Evolutionary conservation across 2,113 vertebrate species (phyloP).

Genomic region (Gadus chalcogrammus): DNA sequence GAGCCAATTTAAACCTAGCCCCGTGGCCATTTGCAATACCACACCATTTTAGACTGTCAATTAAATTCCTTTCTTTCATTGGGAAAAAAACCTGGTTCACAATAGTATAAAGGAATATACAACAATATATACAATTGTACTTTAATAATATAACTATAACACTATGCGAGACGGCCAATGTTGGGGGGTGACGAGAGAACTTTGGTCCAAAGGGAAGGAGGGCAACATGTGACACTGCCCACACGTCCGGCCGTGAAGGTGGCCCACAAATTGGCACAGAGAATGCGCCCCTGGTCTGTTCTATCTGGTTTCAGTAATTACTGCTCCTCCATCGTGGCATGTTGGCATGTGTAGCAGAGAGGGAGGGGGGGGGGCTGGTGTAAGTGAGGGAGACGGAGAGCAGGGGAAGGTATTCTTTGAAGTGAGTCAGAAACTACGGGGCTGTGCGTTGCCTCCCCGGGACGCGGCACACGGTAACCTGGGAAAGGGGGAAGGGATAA

Average conservation of each 20-base stretch:
- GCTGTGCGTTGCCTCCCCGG: neutral
- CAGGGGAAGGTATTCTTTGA: conserved; percentile 36
- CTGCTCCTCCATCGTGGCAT: conserved; percentile 31
- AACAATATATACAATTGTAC: neutral
- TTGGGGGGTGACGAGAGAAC: conserved; percentile 13
- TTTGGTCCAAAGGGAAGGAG: conserved; percentile 56
- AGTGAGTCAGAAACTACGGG: conserved; percentile 16
- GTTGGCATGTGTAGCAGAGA: conserved; percentile 9
- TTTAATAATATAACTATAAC: neutral
- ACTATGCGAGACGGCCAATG: neutral
- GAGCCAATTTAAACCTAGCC: too few species aligned
- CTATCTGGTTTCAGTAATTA: conserved; percentile 45
- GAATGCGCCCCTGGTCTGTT: conserved; percentile 30
- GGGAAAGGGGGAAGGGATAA: too few species aligned
- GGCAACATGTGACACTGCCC: conserved; percentile 31
- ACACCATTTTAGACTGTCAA: too few species aligned
- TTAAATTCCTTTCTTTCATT: too few species aligned
- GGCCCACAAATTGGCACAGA: conserved; percentile 42
- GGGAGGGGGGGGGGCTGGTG: conserved; percentile 27
- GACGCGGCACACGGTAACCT: neutral
- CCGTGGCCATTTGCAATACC: too few species aligned
- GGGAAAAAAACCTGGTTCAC: neutral
- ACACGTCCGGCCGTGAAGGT: conserved; percentile 41
- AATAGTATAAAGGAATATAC: neutral
- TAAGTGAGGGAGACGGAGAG: conserved; percentile 26